Base-by-base conservation (phyloP, 2,888 invertebrate genomes). In the Ptychoptera albimana region DNA sequence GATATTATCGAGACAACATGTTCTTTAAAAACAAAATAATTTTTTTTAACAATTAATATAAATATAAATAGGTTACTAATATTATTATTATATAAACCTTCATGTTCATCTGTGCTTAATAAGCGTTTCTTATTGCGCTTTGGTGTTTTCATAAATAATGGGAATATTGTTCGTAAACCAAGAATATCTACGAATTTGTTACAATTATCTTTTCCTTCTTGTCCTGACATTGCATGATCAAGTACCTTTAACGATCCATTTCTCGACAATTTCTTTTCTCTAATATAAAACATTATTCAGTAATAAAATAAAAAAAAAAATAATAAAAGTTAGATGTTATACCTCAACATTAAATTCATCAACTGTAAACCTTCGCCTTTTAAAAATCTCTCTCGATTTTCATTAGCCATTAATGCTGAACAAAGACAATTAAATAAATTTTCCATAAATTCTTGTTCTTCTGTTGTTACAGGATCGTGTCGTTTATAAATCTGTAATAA, bases 381-480 rank as follows among this genome's bases (percentile, higher is more conserved):
- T 30, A 98, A 70, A 63, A 99, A 99, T 46, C 83, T 77, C 50
- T 91, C 88, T 41, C 94, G 75, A 67, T 98, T 99, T 49, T 81
- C 70, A 11, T 81, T 73, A 50, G 80, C 75, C 82, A 96, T 85
- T 46, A 98, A 71, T 45, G 92, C 82, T 43, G 94, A 94, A 62
- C 98, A 98, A 48, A 98, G 68, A 45, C 86, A 80, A 64, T 97
- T 88, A 62, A 99, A 99, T 52, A 99, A 71, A 67, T 98, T 98
- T 66, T 98, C 97, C 97, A 98, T 97, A 57, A 91, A 83, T 66
- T 98, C 98, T 55, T 88, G 83, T 62, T 99, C 98, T 64, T 97
- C 97, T 2, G 81, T 78, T 44, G 82, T 80, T 43, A 73, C 71
- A 0, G 96, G 96, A 68, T 96, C 94, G 58, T 94, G 92, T 12